Evolutionary conservation across 2,113 vertebrate species (phyloP).

Genomic region (Mormyrus lacerda): DNA sequence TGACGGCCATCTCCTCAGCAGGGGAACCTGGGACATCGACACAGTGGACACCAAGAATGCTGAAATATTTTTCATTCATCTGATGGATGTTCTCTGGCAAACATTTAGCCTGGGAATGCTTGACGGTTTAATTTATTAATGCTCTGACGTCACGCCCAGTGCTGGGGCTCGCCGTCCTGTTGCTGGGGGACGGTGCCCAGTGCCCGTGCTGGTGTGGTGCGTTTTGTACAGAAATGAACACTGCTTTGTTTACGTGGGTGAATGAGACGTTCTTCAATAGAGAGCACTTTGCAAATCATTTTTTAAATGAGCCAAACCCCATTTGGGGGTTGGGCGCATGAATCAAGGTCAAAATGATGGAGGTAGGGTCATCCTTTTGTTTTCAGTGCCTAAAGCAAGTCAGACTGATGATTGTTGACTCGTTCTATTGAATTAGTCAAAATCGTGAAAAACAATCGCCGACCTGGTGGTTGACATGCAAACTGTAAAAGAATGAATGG

Average conservation of each 20-base stretch:
- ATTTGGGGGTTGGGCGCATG: background rate
- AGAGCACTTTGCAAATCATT: conserved; percentile 52
- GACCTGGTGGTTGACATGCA: background rate
- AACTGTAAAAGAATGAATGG: background rate
- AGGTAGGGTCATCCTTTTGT: background rate
- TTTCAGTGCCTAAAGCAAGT: background rate
- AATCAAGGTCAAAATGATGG: background rate
- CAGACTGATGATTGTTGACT: no score
- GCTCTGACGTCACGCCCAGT: conserved; percentile 64
- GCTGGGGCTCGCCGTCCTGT: conserved; percentile 50
- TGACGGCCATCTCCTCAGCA: conserved; percentile 8
- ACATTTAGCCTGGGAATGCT: conserved; percentile 47
- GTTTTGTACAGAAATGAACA: conserved; percentile 59
- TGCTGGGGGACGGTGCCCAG: conserved; percentile 13
- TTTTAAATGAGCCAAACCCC: conserved; percentile 33
- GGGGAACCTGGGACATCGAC: conserved; percentile 38
- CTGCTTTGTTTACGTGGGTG: conserved; percentile 58
- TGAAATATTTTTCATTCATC: conserved; percentile 34
- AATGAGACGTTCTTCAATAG: conserved; percentile 59
- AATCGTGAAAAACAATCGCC: background rate
- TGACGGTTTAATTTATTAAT: conserved; percentile 66
- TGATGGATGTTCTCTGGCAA: conserved; percentile 46
- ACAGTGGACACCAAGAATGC: conserved; percentile 27
- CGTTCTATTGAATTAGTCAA: background rate
- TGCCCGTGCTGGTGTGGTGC: conserved; percentile 51